A percentile compares a stretch with the other conserved stretches of the same genome.
phyloP scores from a whole-genome alignment of 2,888 invertebrate species.

The Hermaeophaga mercurialis region DNA sequence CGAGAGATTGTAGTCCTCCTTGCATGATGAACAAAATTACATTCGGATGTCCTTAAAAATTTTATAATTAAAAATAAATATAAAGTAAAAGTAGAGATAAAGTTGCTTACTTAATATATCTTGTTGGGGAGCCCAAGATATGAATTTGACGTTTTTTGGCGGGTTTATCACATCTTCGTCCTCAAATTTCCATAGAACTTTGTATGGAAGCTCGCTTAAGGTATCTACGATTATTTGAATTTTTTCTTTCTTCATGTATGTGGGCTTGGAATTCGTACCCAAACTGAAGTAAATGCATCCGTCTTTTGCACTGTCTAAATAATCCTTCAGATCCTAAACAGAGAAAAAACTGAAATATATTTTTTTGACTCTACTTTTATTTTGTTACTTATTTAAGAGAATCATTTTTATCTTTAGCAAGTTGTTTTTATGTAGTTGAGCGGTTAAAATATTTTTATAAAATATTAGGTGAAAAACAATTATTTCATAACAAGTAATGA shows the following conservation, averaged over 20 bases:
- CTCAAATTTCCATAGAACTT: constrained; percentile 58
- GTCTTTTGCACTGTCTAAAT: constrained; percentile 48
- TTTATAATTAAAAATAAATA: not conserved
- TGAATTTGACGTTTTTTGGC: constrained; percentile 52
- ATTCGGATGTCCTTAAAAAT: constrained; percentile 43
- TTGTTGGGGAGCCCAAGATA: constrained; percentile 54
- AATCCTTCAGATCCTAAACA: constrained; percentile 50
- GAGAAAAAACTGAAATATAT: too few species aligned
- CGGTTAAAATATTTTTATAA: too few species aligned
- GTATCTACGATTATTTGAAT: constrained; percentile 48
- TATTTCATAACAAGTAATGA: too few species aligned
- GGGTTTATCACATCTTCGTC: constrained; percentile 41
- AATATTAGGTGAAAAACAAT: too few species aligned
- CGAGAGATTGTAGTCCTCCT: constrained; percentile 42
- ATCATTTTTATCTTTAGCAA: too few species aligned
- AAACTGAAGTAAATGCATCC: constrained; percentile 56
- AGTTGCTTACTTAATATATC: constrained; percentile 48
- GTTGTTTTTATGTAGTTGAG: too few species aligned
- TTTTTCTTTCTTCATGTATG: constrained; percentile 44
- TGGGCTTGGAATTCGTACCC: constrained; percentile 53
- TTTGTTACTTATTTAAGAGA: too few species aligned
- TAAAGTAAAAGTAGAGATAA: not conserved
- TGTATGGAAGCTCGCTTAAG: constrained; percentile 53
- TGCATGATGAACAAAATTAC: constrained; percentile 46
- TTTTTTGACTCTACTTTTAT: too few species aligned